Evolutionary conservation across 2,888 invertebrate species (phyloP), one percentile per base, ranked within the genome.

Genomic region (Noctua janthina): DNA sequence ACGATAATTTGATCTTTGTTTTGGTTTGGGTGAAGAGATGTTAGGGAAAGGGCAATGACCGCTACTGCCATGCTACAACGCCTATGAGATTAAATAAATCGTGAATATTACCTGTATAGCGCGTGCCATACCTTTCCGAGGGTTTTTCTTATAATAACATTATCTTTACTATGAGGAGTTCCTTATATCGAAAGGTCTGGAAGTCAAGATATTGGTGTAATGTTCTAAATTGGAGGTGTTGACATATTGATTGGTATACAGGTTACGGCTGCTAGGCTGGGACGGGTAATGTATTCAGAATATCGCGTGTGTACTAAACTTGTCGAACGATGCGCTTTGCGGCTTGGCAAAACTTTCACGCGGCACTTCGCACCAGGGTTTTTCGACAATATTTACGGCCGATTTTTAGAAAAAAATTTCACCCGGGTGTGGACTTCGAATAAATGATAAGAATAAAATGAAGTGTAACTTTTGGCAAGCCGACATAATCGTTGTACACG

Each of bases 191-290:
- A 17, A 29, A 35, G 17, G 17, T 17, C 35, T 15, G n/a, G n/a
- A 15, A 39, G 8, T 68, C n/a, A 68, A 68, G 15, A 29, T 29
- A 46, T 68, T 68, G 68, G 46, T 46, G 46, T 46, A 46, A 68
- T 29, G 15, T 46, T 46, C 46, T 2, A 29, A 68, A 68, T 46
- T 67, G 66, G 78, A 76, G 77, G 23, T 83, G 81, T 78, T 90
- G 78, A 89, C 83, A 64, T 83, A 59, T 79, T 80, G 51, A 87
- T 94, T 93, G 91, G 80, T 94, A 90, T 95, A 90, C 97, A 98
- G 98, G 97, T 98, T 97, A 95, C 97, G 97, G 93, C 97, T 98
- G 93, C 97, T 98, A 93, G 98, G 98, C 96, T 98, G 98, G 98
- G 97, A 98, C 95, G 97, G 98, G 98, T 98, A 98, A 98, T 92